Base-by-base conservation (phyloP, 2,797 vertebrate genomes). In the Poeciliopsis presidionis region DNA sequence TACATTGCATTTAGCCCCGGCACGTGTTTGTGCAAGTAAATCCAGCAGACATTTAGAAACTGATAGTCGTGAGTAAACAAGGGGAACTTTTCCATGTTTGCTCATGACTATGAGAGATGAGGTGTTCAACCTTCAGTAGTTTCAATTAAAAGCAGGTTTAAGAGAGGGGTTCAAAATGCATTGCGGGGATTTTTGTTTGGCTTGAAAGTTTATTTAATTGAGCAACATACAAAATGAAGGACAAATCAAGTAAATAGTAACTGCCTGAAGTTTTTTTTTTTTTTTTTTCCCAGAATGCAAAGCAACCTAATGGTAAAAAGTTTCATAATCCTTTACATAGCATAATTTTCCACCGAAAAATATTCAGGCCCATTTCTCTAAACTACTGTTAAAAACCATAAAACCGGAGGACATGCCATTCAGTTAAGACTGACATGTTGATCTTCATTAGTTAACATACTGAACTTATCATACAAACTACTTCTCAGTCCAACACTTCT, bases 1-100 rank as follows among this genome's bases (percentile, higher is more conserved):
- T 91, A 87, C 86, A 84, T 49, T 81, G 83, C 83, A 87, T 79
- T 89, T 83, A 47, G 8, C 71, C 71, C 78, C 46, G 81, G 47
- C 76, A 74, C 43, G 51, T 53, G 22, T 80, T 70, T 79, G 80
- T 81, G 61, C 11, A 73, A 86, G 72, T 78, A 79, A 78, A 88
- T 83, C 70, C 55, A 49, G 69, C 63, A 73, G 43, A 82, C 53
- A 59, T 47, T 85, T 77, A 61, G 28, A 67, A 74, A 84, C 4
- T 59, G 65, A 71, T n/a, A 25, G 69, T 33, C 53, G 57, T 5
- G 43, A 71, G 63, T 75, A 55, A 80, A 75, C 73, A 65, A 8
- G 12, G 63, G 57, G 14, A 36, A 67, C 47, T 81, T 76, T 72
- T 33, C 43, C 67, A 46, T 70, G 41, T 70, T 70, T 70, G 46